Conservation (phyloP, 2,888 invertebrate species). For the Miltochrista miniata region DNA sequence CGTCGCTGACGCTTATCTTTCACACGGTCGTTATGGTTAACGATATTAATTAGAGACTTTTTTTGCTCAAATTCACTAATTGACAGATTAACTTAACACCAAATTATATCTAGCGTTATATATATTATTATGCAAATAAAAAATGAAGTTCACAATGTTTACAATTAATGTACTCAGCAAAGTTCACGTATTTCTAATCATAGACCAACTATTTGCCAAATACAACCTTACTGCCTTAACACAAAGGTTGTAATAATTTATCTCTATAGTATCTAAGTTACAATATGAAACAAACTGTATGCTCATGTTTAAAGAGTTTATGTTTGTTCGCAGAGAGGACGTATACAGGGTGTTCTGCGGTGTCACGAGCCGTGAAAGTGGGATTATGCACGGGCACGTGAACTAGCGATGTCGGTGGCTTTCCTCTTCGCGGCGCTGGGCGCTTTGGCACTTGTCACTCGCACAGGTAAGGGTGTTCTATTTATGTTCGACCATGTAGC, state of each 20-base stretch:
- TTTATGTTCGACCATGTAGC: conserved; percentile 30
- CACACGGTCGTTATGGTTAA: too few species aligned
- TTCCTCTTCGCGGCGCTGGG: conserved; percentile 67
- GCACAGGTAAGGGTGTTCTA: conserved; percentile 61
- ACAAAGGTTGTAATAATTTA: conserved; percentile 7
- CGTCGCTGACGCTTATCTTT: too few species aligned
- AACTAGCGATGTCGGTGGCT: conserved; percentile 67
- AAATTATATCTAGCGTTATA: too few species aligned
- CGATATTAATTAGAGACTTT: too few species aligned
- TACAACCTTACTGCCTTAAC: conserved; percentile 1
- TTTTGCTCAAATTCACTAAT: too few species aligned
- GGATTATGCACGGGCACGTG: conserved; percentile 65
- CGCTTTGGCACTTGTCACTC: conserved; percentile 66
- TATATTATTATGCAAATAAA: too few species aligned
- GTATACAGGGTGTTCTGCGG: conserved; percentile 39
- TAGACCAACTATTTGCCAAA: conserved; percentile 11
- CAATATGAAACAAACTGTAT: conserved; percentile 16
- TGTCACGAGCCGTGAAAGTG: conserved; percentile 56
- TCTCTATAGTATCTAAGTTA: background rate
- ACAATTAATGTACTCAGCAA: too few species aligned
- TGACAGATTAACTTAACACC: too few species aligned
- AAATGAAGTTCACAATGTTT: too few species aligned
- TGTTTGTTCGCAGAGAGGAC: conserved; percentile 58
- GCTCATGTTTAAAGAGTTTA: conserved; percentile 29
- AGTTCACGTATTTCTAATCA: conserved; percentile 8